phyloP scores from a whole-genome alignment of 2,797 vertebrate species.

The Loriculus beryllinus region DNA sequence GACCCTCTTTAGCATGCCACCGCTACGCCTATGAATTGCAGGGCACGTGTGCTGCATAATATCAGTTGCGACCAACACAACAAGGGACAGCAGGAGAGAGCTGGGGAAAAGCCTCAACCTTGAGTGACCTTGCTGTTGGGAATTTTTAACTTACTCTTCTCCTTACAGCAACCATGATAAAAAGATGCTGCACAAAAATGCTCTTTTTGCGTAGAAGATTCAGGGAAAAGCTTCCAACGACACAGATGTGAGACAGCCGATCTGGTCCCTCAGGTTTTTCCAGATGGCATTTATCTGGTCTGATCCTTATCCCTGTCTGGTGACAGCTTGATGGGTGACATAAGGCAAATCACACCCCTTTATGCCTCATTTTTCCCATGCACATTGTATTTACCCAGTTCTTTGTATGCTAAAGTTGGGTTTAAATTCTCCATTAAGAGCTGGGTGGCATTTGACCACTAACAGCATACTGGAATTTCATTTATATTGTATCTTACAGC shows the following conservation, averaged over 20 bases:
- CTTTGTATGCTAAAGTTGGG: background rate
- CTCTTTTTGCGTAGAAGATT: background rate
- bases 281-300: background rate
- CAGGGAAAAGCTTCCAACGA: background rate
- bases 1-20: background rate
- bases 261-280: background rate
- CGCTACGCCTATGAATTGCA: background rate
- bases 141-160: background rate
- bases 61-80: background rate
- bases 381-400: background rate
- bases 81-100: background rate
- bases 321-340: background rate
- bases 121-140: conserved; percentile 13
- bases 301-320: background rate
- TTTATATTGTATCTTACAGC: background rate
- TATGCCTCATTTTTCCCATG: background rate
- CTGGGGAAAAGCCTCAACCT: conserved; percentile 4
- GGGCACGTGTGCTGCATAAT: background rate
- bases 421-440: background rate
- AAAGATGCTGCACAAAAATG: background rate
- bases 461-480: background rate
- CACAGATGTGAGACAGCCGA: background rate
- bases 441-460: background rate
- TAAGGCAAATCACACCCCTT: background rate
- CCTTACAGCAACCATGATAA: background rate